Evolutionary conservation across 2,888 invertebrate species (phyloP), one percentile per base, ranked within the genome.

Genomic region (Campaea margaritaria): DNA sequence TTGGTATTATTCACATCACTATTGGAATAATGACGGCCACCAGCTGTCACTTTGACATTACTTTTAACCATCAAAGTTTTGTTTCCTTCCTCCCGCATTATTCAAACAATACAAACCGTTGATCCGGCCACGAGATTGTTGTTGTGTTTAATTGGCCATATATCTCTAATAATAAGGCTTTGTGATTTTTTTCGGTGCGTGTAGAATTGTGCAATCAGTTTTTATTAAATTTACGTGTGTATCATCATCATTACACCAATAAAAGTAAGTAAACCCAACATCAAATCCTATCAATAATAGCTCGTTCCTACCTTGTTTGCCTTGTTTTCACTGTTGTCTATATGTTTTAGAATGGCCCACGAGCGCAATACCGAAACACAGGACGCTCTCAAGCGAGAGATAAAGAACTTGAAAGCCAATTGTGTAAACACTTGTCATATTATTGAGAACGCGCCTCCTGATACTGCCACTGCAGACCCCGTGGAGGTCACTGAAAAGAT

Each of bases 401-500:
- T 88, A 57, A 88, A 86, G 69, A 70, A 75, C 34, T 38, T 86
- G 46, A 77, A 85, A 68, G 73, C 76, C 0, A 74, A 73, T 44
- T 89, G 89, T 63, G 58, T 78, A 0, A 83, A 88, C 31, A 75
- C 81, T 38, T 86, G 76, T 60, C 70, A 78, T 61, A 73, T 82
- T 16, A 82, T 85, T 48, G 86, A 87, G 48, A 91, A 91, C 65
- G 70, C 81, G 10, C 79, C 79, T 0, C 64, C 75, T 2, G 83
- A 84, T 12, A 65, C 63, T 1, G 63, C 71, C 13, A 70, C 72
- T 13, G 64, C 69, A 8, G 74, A 73, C 3, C 68, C 74, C 0
- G 78, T 82, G 15, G 83, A 84, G 65, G 65, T 76, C 13, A 63
- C 68, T 1, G 75, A 80, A 3, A 83, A 80, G 67, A 65, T 78